Base-by-base conservation (phyloP, 1,140 invertebrate genomes). In the Leptinotarsa defecta region DNA sequence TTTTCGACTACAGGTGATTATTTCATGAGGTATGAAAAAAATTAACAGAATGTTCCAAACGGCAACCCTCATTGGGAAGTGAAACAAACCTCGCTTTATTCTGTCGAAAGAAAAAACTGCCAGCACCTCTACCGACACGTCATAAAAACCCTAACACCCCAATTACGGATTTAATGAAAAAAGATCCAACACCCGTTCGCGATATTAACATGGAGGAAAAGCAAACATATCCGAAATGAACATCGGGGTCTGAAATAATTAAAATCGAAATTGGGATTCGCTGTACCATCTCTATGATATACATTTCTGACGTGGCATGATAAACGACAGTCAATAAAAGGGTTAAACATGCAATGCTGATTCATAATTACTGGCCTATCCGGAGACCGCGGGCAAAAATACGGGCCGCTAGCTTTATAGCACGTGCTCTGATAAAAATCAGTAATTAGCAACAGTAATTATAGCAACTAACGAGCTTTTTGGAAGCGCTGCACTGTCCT, bases 391-490 rank as follows among this genome's bases (percentile, higher is more conserved):
- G 62, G 77, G 76, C 77, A 81, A 81, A 83, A 82, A 81, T 81
- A 78, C 82, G 74, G 75, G 73, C 78, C 72, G 82, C 72, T 74
- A 74, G 78, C 76, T 83, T 82, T 78, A 78, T 77, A 77, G 80
- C 81, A 84, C 83, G 83, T 83, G 83, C 83, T 68, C 82, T 80
- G 83, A 84, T 84, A 84, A 84, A 84, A 84, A 84, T 84, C 83
- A 83, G 83, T 84, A 84, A 84, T 84, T 84, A 84, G 83, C 83
- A 79, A 81, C 81, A 79, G 83, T 84, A 84, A 84, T 84, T 84
- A 84, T 84, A 76, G 82, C 78, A 83, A 84, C 83, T 84, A 84
- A 84, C 83, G 83, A 84, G 83, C 81, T 81, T 83, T 84, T 80
- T 73, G 80, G 78, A 77, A 75, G 74, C 76, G 73, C 76, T 72